These are phyloP conservation scores for Trachythela sp. DNA, from an alignment of 64 coral and sea anemone genomes.

Conservation along the genomic window DNA sequence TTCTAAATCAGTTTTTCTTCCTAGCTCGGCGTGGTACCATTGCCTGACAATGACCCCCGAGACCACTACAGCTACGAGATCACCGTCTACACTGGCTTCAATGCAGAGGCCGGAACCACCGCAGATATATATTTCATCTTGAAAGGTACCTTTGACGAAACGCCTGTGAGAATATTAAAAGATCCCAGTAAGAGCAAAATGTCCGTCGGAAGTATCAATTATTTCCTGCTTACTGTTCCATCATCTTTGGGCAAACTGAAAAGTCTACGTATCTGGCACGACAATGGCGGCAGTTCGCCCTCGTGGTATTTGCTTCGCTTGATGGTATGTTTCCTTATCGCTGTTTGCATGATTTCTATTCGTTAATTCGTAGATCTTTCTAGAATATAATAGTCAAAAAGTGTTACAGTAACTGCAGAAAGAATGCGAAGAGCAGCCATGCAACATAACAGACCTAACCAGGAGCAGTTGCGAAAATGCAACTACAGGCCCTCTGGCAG, in stretches of 20 bases:
- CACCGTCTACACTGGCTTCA: constrained; percentile 89
- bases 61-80: constrained; percentile 86
- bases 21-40: constrained; percentile 75
- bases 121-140: constrained; percentile 76
- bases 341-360: no score
- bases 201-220: not conserved
- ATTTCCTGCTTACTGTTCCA: not conserved
- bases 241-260: not conserved
- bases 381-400: no score
- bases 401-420: no score
- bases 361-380: no score
- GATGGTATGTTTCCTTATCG: not conserved
- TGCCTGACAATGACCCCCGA: constrained; percentile 71
- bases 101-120: constrained; percentile 68
- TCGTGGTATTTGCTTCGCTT: constrained; percentile 46
- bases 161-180: constrained; percentile 71
- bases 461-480: no score
- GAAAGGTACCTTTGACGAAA: constrained; percentile 66
- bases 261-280: constrained; percentile 44
- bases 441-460: no score
- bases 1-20: not conserved
- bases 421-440: no score
- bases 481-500: no score
- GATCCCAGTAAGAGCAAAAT: constrained; percentile 42
- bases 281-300: constrained; percentile 35